Conservation (phyloP, 2,113 vertebrate species). For the Grantiella picta region DNA sequence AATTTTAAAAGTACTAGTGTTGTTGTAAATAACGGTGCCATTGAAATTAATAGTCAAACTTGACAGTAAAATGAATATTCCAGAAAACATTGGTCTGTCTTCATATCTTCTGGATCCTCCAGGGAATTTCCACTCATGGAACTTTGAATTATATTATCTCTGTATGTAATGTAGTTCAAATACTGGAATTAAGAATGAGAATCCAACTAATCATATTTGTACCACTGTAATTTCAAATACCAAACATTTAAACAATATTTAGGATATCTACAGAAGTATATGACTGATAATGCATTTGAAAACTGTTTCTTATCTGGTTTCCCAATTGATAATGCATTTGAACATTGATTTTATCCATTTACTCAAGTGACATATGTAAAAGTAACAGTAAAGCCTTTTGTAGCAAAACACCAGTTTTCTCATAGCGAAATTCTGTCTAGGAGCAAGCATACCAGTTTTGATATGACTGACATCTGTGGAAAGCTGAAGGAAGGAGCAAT, state of each 20-base stretch:
- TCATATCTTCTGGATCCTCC: neutral
- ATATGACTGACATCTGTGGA: neutral
- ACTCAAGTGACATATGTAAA: neutral
- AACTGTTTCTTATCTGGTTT: neutral
- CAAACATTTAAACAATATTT: neutral
- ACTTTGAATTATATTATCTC: neutral
- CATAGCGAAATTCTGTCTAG: neutral
- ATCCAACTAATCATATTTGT: neutral
- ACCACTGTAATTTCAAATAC: neutral
- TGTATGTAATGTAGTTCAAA: neutral
- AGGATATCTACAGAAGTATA: neutral
- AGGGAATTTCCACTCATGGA: neutral
- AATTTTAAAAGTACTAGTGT: neutral
- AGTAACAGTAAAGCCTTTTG: neutral
- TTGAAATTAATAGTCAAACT: neutral
- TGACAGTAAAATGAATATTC: neutral
- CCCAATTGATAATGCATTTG: neutral
- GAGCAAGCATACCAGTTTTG: neutral
- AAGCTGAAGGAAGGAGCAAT: neutral
- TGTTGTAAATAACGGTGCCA: neutral
- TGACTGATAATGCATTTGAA: neutral
- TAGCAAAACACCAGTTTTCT: neutral
- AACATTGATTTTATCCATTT: neutral
- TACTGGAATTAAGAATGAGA: neutral
- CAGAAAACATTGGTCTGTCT: neutral